Evolutionary conservation across 2,888 invertebrate species (phyloP), one percentile per base, ranked within the genome.

Genomic region (Rhimphoctona megacephalus): DNA sequence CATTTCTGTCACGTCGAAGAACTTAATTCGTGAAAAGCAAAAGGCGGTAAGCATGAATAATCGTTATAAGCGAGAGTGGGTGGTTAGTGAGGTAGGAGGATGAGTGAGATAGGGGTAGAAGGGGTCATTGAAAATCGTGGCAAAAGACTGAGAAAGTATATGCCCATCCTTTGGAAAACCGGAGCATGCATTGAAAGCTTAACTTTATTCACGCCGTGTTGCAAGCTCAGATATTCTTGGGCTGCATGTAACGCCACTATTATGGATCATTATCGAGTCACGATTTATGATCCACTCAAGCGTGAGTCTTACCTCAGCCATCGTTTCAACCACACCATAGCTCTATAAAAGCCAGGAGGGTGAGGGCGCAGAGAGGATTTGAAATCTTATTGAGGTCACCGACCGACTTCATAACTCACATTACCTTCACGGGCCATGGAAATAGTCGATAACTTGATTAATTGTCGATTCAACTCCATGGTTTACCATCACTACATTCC

Each of bases 181-280:
- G 61, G 25, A 69, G 82, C 57, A 52, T 80, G 76, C 84, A 82
- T 79, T 61, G 79, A 76, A 85, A 82, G 76, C 79, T 86, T 76
- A 78, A 87, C 87, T 87, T 87, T 86, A 87, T 87, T 81, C 87
- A 81, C 70, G 66, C 76, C 85, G 74, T 81, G 88, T 70, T 86
- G 81, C 81, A 79, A 81, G 64, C 81, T 76, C 84, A 66, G 80
- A 66, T 54, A 76, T 72, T 77, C 73, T 43, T 19, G n/a, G 33
- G 33, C 49, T 67, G 66, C 78, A 57, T 30, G 22, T 85, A 72
- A 61, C 80, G n/a, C 88, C 88, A 89, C 89, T 83, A 90, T 92
- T 90, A 90, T 83, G 89, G 89, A 90, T 92, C 90, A 92, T 92
- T 92, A 92, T 92, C 91, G 90, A 90, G 88, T 80, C 88, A 88